Percentiles rank a stretch among this genome's conserved stretches.
Evolutionary conservation across 64 coral and sea anemone genomes (phyloP).

Genomic region (Montipora sp.): DNA sequence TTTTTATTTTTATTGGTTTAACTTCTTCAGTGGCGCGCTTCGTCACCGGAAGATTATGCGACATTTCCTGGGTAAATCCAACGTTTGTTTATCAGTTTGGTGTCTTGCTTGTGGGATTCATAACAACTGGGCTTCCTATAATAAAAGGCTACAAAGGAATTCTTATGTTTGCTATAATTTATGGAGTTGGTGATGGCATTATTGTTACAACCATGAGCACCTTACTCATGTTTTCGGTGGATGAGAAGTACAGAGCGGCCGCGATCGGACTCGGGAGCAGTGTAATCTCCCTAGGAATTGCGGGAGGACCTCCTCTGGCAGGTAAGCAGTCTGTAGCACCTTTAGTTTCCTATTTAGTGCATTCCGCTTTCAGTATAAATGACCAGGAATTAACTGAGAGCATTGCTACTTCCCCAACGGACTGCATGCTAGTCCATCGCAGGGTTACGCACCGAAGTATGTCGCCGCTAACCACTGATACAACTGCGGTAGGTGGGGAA

Average conservation of each 20-base stretch:
- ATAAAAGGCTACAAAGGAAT: background rate
- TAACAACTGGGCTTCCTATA: background rate
- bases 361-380: too few relatives aligned
- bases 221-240: background rate
- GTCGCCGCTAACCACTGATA: too few relatives aligned
- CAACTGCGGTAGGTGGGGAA: too few relatives aligned
- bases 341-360: too few relatives aligned
- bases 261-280: background rate
- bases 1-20: conserved; percentile 20
- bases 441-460: too few relatives aligned
- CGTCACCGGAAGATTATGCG: background rate
- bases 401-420: too few relatives aligned
- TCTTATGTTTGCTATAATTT: background rate
- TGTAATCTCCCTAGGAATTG: too few relatives aligned
- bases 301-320: too few relatives aligned
- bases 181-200: conserved; percentile 18
- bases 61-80: background rate
- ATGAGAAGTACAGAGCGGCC: conserved; percentile 7
- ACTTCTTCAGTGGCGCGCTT: background rate
- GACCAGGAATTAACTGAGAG: too few relatives aligned
- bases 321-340: too few relatives aligned
- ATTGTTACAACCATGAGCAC: background rate
- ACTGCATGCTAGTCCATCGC: too few relatives aligned
- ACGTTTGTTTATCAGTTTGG: conserved; percentile 20
- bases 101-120: background rate